Base-by-base conservation (phyloP, 2,113 vertebrate species). In the Hiodon tergisus region DNA sequence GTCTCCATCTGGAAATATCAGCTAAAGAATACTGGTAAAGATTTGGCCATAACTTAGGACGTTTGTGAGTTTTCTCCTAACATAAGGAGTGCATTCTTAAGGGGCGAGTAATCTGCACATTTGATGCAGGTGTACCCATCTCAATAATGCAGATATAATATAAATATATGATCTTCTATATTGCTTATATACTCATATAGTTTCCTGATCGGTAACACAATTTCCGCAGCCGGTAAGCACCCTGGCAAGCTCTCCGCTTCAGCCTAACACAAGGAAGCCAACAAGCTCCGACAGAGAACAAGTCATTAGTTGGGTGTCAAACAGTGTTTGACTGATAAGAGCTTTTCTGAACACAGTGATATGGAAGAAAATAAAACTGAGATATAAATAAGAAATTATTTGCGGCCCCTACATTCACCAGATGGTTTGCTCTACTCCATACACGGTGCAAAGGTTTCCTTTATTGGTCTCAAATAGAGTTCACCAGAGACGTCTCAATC, bases 241-340 rank as follows among this genome's bases (percentile, higher is more conserved):
- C 72, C 72, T 31, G 62, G 72, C 31, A 61, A 74, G 72, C 52
- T 74, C 72, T n/a, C 13, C 14, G 72, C 31, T 31, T 31, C 46
- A 66, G 52, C 10, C 8, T 13, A 66, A 66, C 46, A 50, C 72
- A 51, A 14, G 5, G 46, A 74, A 53, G 31, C 47, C 7, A 46
- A 31, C 11, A 74, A 63, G 57, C 3, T 16, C 13, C 6, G 70
- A 71, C 55, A 59, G 17, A 7, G 31, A 6, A 5, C 17, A 59
- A 13, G 14, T 11, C 6, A 10, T 5, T 47, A 1, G 69, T 17
- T 46, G 2, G 54, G 48, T 11, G 59, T 71, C 69, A 71, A 57
- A 71, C 55, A 59, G 55, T 59, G 55, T 10, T 14, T 16, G 70
- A 57, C 55, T 55, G 31, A 71, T 14, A 6, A 59, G 31, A 71